Evolutionary conservation across 2,113 vertebrate species (phyloP), one percentile per base, ranked within the genome.

Genomic region (Saimiri boliviensis): DNA sequence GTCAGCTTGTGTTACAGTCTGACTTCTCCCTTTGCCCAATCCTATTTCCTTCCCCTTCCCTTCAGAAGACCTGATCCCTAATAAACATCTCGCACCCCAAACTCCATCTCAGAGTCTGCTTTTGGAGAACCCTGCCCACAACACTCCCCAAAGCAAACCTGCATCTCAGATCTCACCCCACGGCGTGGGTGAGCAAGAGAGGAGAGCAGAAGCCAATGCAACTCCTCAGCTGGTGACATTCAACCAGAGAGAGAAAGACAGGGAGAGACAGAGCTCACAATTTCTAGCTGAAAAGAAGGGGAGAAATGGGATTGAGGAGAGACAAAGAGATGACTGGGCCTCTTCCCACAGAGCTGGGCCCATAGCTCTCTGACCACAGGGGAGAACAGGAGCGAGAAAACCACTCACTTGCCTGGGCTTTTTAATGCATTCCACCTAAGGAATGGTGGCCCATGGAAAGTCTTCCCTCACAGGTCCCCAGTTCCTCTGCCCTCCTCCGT

Each of bases 141-240:
- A 17, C 58, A 3, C 13, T 58, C 19, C 80, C 32, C 35, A 54
- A 71, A 58, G 32, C 52, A 76, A 92, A 52, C 2, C 6, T 68
- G 0, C 2, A 3, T 10, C 14, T 77, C 12, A 37, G 9, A 10
- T 16, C 11, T 92, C 56, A 30, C n/a, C 42, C 32, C 25, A 35
- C 1, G 3, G 19, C 12, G 21, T 45, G 2, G 10, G 27, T 10
- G 12, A n/a, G 27, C 16, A 40, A 42, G 23, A 8, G 11, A 21
- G 37, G 6, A 17, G 13, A 40, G 2, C 2, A 32, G 49, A 3
- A 17, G n/a, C 32, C 16, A 25, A 1, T 1, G 4, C 6, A 9
- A 19, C 5, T 5, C 37, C 3, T 9, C 11, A 56, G n/a, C 58
- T 27, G 30, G 25, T 2, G 21, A 20, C 49, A n/a, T 3, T 32